Percentiles rank a stretch among this genome's conserved stretches.
Conservation (phyloP, 2,797 vertebrate species). For the Clarias platycephalus region DNA sequence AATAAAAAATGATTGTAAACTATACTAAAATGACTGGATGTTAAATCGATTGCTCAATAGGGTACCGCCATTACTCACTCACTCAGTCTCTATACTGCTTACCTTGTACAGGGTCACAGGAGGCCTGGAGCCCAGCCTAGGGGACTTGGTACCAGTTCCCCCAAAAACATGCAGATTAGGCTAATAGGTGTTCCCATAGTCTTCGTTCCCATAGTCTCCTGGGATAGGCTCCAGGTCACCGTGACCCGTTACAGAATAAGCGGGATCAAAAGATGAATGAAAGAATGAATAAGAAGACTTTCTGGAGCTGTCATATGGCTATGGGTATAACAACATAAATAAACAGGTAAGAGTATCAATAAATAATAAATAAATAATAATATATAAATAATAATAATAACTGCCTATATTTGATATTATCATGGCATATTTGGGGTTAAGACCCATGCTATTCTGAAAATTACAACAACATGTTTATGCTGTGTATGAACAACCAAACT, state of each 20-base stretch:
- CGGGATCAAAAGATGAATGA: background rate
- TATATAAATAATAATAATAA: background rate
- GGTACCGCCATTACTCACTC: background rate
- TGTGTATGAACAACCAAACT: conserved; percentile 15
- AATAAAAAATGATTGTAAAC: background rate
- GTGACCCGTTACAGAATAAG: too few relatives aligned
- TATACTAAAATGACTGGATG: background rate
- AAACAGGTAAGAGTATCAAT: background rate
- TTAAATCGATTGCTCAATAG: background rate
- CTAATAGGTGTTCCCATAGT: too few relatives aligned
- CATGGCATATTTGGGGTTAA: background rate
- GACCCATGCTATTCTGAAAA: background rate
- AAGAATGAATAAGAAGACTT: background rate
- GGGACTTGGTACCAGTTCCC: too few relatives aligned
- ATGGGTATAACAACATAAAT: background rate
- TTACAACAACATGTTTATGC: conserved; percentile 14
- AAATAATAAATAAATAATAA: background rate
- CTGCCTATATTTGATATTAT: background rate
- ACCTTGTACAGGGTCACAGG: too few relatives aligned
- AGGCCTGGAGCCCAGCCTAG: too few relatives aligned
- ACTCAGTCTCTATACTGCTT: too few relatives aligned
- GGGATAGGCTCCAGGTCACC: too few relatives aligned
- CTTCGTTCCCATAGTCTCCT: too few relatives aligned
- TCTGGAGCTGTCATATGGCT: background rate
- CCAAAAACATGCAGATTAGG: too few relatives aligned